Conservation (phyloP, 2,797 vertebrate species). For the Ctenochaetus hawaiiensis region DNA sequence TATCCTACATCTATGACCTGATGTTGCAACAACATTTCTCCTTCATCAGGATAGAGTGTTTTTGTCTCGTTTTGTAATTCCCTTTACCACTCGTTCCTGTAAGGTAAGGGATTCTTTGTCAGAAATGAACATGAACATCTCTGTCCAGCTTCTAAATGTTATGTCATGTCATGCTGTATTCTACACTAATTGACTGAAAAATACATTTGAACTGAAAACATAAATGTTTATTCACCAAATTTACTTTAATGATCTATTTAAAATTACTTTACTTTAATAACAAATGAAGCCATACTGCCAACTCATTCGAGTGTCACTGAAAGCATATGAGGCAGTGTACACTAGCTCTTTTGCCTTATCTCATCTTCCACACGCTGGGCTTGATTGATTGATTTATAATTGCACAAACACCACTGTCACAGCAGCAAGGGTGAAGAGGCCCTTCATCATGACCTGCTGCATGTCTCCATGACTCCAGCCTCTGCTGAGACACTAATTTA, state of each 20-base stretch:
- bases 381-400: constrained; percentile 71
- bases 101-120: not conserved
- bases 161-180: not conserved
- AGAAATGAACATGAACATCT: not conserved
- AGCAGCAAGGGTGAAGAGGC: constrained; percentile 19
- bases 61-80: not conserved
- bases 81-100: not conserved
- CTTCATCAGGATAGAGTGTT: not conserved
- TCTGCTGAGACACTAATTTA: constrained; percentile 59
- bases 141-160: not conserved
- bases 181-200: not conserved
- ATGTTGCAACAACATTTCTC: not conserved
- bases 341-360: constrained; percentile 53
- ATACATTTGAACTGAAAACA: not conserved
- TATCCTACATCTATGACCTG: too few relatives aligned
- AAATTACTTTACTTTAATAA: too few relatives aligned
- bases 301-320: constrained; percentile 1
- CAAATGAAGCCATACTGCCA: not conserved
- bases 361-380: constrained; percentile 49
- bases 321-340: not conserved
- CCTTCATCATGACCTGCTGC: constrained; percentile 25
- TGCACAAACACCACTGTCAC: constrained; percentile 48
- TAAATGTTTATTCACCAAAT: not conserved
- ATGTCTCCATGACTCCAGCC: constrained; percentile 30
- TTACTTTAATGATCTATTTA: too few relatives aligned